phyloP scores from a whole-genome alignment of 2,888 invertebrate genomes.

The Venusia cambrica region DNA sequence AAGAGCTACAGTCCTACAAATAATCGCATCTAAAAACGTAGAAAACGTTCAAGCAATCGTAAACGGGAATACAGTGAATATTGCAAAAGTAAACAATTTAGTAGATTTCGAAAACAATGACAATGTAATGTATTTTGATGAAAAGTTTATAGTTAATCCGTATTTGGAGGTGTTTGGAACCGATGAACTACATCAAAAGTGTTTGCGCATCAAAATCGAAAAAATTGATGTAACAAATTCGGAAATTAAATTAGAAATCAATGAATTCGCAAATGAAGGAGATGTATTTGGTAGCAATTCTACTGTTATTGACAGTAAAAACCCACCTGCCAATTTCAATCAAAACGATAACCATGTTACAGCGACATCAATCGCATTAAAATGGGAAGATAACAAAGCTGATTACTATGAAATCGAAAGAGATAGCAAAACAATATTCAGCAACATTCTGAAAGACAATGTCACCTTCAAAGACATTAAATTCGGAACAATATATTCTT shows the following conservation, averaged over 20 bases:
- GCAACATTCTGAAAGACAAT: constrained; percentile 41
- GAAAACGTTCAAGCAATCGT: constrained; percentile 47
- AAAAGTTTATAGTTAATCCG: constrained; percentile 51
- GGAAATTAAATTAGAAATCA: constrained; percentile 56
- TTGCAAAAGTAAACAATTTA: constrained; percentile 42
- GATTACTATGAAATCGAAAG: constrained; percentile 60
- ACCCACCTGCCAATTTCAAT: constrained; percentile 39
- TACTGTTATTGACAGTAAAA: constrained; percentile 29
- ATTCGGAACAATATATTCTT: constrained; percentile 44
- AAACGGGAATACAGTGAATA: constrained; percentile 43
- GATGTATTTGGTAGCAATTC: constrained; percentile 40
- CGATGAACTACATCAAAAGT: constrained; percentile 42
- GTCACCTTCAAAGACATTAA: constrained; percentile 49
- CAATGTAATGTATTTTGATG: constrained; percentile 50
- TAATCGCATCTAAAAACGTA: constrained; percentile 47
- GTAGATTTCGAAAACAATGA: constrained; percentile 46
- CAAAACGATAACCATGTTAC: constrained; percentile 36
- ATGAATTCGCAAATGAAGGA: constrained; percentile 40
- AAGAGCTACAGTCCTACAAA: constrained; percentile 52
- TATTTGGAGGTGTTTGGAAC: constrained; percentile 41
- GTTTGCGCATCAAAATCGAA: constrained; percentile 55
- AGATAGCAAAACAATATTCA: constrained; percentile 49
- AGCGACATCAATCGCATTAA: constrained; percentile 42
- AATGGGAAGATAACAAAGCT: constrained; percentile 47
- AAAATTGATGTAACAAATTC: constrained; percentile 48